These are phyloP conservation scores for Neosalanx taihuensis DNA, from an alignment of 2,797 vertebrate genomes.

Conservation along the genomic window DNA sequence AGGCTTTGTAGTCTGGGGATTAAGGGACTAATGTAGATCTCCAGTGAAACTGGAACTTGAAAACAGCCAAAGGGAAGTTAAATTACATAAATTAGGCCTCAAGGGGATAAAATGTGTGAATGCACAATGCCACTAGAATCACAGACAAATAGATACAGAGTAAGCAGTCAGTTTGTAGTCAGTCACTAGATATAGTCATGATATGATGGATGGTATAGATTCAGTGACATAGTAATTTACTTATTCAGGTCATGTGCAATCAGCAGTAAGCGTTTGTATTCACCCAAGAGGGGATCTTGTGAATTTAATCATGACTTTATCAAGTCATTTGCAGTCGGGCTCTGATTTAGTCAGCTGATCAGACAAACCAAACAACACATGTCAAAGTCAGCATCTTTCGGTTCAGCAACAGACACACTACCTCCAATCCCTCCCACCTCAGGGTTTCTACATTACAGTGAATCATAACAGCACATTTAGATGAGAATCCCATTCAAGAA, in stretches of 20 bases:
- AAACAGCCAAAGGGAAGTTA: constrained; percentile 43
- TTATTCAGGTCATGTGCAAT: neutral
- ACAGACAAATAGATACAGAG: constrained; percentile 22
- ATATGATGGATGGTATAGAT: no score
- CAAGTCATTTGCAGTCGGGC: neutral
- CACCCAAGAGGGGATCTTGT: neutral
- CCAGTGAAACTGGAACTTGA: constrained; percentile 21
- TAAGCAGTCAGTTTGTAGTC: neutral
- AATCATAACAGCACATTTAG: constrained; percentile 1
- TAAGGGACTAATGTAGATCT: constrained; percentile 6
- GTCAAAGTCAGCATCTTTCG: neutral
- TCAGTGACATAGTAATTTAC: no score
- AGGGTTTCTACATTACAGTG: neutral
- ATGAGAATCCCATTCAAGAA: neutral
- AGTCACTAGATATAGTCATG: constrained; percentile 5
- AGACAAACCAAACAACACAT: neutral
- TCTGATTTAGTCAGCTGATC: no score
- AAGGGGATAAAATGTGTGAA: constrained; percentile 23
- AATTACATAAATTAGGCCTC: constrained; percentile 38
- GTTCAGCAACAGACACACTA: neutral
- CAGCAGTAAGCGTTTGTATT: neutral
- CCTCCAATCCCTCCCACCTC: neutral
- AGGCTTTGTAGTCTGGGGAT: constrained; percentile 32
- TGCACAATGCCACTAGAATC: constrained; percentile 20
- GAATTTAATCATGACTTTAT: neutral